Conservation (phyloP, 2,113 vertebrate genomes). For the Coracopsis vasa region DNA sequence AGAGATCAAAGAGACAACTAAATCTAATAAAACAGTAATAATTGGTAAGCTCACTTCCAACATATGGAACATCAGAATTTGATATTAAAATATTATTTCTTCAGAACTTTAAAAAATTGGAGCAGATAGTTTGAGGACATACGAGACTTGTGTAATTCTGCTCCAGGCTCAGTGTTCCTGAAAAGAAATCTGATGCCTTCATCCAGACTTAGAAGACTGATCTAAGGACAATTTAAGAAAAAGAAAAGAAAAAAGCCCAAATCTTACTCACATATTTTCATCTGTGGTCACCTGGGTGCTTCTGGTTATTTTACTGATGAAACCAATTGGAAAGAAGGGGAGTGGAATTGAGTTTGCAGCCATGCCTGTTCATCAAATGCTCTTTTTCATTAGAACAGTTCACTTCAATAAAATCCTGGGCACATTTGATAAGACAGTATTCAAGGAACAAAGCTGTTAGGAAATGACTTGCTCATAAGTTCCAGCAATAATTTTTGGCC, state of each 20-base stretch:
- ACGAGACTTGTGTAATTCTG: not conserved
- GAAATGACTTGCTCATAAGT: constrained; percentile 70
- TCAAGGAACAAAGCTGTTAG: constrained; percentile 69
- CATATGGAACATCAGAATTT: constrained; percentile 53
- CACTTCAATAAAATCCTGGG: constrained; percentile 66
- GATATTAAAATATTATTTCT: constrained; percentile 57
- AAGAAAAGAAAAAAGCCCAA: not conserved
- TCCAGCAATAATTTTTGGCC: constrained; percentile 73
- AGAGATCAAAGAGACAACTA: constrained; percentile 64
- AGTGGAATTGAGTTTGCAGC: constrained; percentile 22
- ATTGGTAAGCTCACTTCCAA: constrained; percentile 50
- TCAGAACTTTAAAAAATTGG: constrained; percentile 45
- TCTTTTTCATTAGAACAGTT: constrained; percentile 70
- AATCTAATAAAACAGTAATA: constrained; percentile 66
- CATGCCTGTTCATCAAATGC: constrained; percentile 38
- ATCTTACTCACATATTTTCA: not conserved
- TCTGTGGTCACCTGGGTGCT: constrained; percentile 34
- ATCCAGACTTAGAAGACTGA: constrained; percentile 36
- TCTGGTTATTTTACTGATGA: constrained; percentile 38
- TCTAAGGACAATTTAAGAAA: not conserved
- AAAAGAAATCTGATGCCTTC: constrained; percentile 4
- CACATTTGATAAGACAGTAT: constrained; percentile 70
- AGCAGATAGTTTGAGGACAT: constrained; percentile 60
- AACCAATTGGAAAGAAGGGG: constrained; percentile 1
- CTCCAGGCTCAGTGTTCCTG: not conserved